Evolutionary conservation across 92 coral and sea anemone species (phyloP), one percentile per base, ranked within the genome.

Genomic region (Epizoanthus fatuus): DNA sequence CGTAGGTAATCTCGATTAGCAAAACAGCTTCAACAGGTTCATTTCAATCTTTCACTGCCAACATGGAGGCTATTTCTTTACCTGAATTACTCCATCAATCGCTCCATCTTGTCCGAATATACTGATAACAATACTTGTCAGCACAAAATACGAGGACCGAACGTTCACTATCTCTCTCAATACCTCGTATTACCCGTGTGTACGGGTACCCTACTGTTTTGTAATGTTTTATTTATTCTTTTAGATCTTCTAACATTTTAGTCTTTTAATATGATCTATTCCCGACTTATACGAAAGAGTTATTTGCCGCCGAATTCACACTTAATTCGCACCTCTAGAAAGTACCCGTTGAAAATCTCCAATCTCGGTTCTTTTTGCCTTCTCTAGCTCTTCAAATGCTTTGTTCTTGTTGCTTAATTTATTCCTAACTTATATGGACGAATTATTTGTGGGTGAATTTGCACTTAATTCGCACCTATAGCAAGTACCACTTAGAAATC

Each of bases 381-480:
- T 72, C 32, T 60, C 62, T 42, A 17, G 55, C 4, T 77, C 32
- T 17, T n/a, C 15, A 8, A 40, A 19, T 11, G 53, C 15, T 40
- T 42, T 57, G 22, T 44, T 62, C 68, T 51, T 62, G 14, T 59
- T 35, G 54, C 44, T 5, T 66, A 42, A 37, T 37, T 47, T 32
- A 40, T 58, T 76, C 63, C 54, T 60, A 29, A 58, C 37, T 38
- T 40, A 17, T 37, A 59, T 8, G 53, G 11, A 77, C 42, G 62
- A 39, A 25, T 13, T 60, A 52, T 22, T 59, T 77, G 65, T 42
- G 75, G 39, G 75, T 35, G 57, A 70, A 70, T 70, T 70, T 37
- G 75, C 68, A 62, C 68, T 60, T 69, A 44, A 16, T 77, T 77
- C 82, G 69, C 71, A 77, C 82, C 70, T 77, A 54, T 20, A n/a